Evolutionary conservation across 2,888 invertebrate genomes (phyloP).

Genomic region (Pollenia amentaria): DNA sequence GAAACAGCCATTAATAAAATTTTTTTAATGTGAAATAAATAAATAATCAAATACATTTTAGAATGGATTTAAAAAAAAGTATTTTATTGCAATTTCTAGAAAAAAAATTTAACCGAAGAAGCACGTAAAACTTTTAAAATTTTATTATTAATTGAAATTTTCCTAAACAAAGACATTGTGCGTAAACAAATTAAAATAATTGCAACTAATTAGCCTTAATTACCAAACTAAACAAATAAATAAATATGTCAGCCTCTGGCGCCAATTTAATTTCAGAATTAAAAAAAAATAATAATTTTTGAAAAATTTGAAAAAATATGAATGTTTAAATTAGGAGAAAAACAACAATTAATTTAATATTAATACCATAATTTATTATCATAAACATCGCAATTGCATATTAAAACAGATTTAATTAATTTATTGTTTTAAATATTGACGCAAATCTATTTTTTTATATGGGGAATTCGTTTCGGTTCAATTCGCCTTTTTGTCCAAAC

Average conservation of each 20-base stretch:
- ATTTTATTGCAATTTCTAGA: neutral
- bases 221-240: neutral
- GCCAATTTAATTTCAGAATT: neutral
- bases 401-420: conserved; percentile 28
- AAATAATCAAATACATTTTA: neutral
- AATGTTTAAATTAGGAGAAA: neutral
- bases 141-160: neutral
- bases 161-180: neutral
- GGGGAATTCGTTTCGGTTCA: neutral
- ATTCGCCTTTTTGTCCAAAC: neutral
- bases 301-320: neutral
- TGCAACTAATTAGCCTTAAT: conserved; percentile 9
- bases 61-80: neutral
- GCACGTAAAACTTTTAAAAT: neutral
- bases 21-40: neutral
- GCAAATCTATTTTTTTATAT: conserved; percentile 1
- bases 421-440: conserved; percentile 34
- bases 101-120: neutral
- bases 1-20: neutral
- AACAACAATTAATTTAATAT: neutral
- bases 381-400: conserved; percentile 44
- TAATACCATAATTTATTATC: neutral
- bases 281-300: too few species aligned
- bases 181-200: neutral
- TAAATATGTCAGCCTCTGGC: conserved; percentile 20